Evolutionary conservation across 2,797 vertebrate genomes (phyloP).

Genomic region (Avahi laniger): DNA sequence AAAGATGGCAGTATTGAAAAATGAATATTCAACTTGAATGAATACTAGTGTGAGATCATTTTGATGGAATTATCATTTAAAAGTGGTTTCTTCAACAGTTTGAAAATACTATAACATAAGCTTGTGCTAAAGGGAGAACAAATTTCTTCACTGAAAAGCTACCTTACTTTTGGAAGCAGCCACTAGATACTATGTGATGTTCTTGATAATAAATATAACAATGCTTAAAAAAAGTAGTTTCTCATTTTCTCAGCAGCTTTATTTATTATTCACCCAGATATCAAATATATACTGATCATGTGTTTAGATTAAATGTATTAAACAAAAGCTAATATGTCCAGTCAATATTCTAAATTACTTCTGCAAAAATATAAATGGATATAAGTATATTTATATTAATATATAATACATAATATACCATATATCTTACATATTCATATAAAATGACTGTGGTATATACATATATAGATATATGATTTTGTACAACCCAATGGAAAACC

Average conservation of each 20-base stretch:
- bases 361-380: background rate
- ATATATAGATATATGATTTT: background rate
- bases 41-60: background rate
- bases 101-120: background rate
- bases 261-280: background rate
- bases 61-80: background rate
- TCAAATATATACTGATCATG: background rate
- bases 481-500: background rate
- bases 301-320: background rate
- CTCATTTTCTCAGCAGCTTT: background rate
- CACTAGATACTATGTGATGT: background rate
- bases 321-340: background rate
- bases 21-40: background rate
- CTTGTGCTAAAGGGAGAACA: background rate
- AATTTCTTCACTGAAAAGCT: background rate
- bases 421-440: background rate
- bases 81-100: background rate
- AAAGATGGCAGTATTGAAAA: background rate
- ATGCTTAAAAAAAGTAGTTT: background rate
- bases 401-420: background rate
- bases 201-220: background rate
- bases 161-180: background rate
- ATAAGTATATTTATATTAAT: background rate
- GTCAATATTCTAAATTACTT: background rate
- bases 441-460: background rate